Base-by-base conservation (phyloP, 2,888 invertebrate species). In the Volucella inanis region DNA sequence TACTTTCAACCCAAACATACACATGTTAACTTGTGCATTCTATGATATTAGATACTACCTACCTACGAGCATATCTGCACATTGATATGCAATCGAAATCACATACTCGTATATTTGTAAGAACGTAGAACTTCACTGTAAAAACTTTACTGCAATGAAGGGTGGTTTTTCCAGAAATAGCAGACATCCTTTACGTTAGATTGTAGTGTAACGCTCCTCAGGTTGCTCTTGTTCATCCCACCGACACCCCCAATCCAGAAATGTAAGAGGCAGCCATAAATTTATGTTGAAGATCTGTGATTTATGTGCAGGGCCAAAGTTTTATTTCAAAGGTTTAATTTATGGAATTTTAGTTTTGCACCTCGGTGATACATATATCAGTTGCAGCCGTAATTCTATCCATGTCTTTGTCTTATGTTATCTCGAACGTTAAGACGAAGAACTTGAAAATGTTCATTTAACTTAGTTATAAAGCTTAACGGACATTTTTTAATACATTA, bases 281-380 rank as follows among this genome's bases (percentile, higher is more conserved):
- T 91, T 91, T 90, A 91, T 90, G 91, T 91, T 91, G 91, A 91
- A 90, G 90, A 91, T 90, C 91, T 90, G 90, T 91, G 91, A 91
- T 91, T 91, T 91, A 91, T 91, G 87, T 78, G 86, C 87, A 71
- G 82, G 86, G 88, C 87, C 71, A 88, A 90, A 90, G 88, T 90
- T 90, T 89, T 90, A 89, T 90, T 90, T 90, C 87, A 87, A 31
- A 71, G 72, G 62, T 85, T 72, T 77, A 81, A 80, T 85, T 85
- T 81, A 85, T 85, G 81, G 85, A 85, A 81, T 85, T 85, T 85
- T 72, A 85, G 72, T 85, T 81, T 76, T 85, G 80, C 84, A 85
- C 80, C 84, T 85, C 45, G 45, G 55, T 55, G 55, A 62, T 62
- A 61, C 45, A 43, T 52, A 52, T 59, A 50, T 61, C 59, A 18